Base-by-base conservation (phyloP, 2,113 vertebrate species). In the Forbesichthys papilliferus region DNA sequence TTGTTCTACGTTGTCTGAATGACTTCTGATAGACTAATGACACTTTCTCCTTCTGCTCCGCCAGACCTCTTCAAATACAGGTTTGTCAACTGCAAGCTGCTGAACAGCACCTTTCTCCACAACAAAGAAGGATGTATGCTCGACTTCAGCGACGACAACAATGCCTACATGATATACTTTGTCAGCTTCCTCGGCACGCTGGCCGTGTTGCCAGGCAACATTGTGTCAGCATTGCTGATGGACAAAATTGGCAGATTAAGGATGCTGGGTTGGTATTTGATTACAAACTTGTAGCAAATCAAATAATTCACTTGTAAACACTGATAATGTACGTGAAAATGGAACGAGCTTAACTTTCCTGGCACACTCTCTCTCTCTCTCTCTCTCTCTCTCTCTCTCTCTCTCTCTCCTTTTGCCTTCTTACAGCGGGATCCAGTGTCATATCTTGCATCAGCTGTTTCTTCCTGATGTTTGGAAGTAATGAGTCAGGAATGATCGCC, bases 81-180 rank as follows among this genome's bases (percentile, higher is more conserved):
- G 83, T 93, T 99, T 61, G 88, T 98, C 84, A 90, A 96, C 91
- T 94, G 94, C 74, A 93, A 93, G 16, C 88, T 99, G 82, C 1
- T 95, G 68, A 99, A 99, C 92, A 97, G 96, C 90, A 96, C 95
- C 0, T 99, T 99, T 86, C 86, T 98, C 74, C 97, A 98, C 92
- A 98, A 94, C 90, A 99, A 99, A 78, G 96, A 99, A 78, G 97
- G 96, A 80, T 99, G 97, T 81, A 95, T 95, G 47, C 90, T 99
- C 11, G 97, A 99, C 64, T 97, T 98, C 91, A 96, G 95, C 0
- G 97, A 98, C 0, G 96, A 98, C 12, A 98, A 98, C 75, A 98
- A 96, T 0, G 97, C 97, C 84, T 99, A 99, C 94, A 98, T 98
- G 97, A 94, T 99, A 66, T 99, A 99, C 87, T 99, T 99, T 0